Base-by-base conservation (phyloP, 1,140 invertebrate genomes). In the Battus philenor region DNA sequence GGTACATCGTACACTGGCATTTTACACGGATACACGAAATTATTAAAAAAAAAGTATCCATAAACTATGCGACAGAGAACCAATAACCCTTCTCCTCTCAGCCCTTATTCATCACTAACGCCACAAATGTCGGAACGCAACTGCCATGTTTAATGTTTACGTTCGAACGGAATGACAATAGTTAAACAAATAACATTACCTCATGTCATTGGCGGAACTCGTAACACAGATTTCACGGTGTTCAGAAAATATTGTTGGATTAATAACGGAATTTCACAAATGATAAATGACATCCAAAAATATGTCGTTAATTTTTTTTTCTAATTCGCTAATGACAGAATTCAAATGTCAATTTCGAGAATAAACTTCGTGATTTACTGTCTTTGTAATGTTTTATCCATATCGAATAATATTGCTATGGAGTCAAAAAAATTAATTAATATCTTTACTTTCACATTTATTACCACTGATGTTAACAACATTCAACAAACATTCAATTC, bases 111-210 rank as follows among this genome's bases (percentile, higher is more conserved):
- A 29, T 8, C 2, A 33, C 31, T 17, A 33, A 16, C 18, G 32
- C 15, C 11, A 5, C 9, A 20, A 34, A 34, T 9, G 17, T 41
- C 6, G 13, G 29, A 34, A 24, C 38, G 34, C 30, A 16, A 9
- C 1, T 38, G 7, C 10, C 15, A 16, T 34, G 17, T 16, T 41
- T 54, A 49, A 41, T 52, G 44, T 54, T 51, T 59, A 49, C 36
- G 44, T 50, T 50, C 24, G 44, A 33, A 9, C 17, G 33, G 56
- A 57, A 54, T 60, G 54, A 31, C 46, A 57, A 57, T 64, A 53
- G 13, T 50, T 54, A 47, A 50, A 47, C 45, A 53, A 60, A 20
- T 12, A 30, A 31, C 20, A 31, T 52, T 60, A 64, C 60, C 60
- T 59, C 59, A 56, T 61, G 44, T 47, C 45, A 52, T 54, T 33